Percentiles rank a stretch among this genome's conserved stretches.
Conservation (phyloP, 2,888 invertebrate species). For the Aphodius sticticus region DNA sequence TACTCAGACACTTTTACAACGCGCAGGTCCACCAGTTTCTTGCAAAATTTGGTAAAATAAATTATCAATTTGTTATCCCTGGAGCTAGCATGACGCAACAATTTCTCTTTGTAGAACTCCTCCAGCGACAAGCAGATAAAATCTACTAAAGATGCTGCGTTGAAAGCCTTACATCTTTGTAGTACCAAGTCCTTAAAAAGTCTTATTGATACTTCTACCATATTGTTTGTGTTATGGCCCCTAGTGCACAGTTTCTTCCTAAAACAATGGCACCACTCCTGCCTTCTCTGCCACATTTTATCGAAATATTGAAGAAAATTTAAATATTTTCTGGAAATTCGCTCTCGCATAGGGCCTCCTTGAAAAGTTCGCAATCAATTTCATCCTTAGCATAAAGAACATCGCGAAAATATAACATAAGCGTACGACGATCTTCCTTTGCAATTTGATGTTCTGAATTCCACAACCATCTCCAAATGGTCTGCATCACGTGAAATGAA, state of each 20-base stretch:
- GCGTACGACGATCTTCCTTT: constrained; percentile 10
- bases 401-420: not conserved
- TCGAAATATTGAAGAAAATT: not conserved
- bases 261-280: not conserved
- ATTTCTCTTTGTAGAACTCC: no score
- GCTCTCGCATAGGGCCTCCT: not conserved
- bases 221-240: not conserved
- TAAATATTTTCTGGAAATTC: not conserved
- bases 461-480: constrained; percentile 8
- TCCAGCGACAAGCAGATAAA: no score
- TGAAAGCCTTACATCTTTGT: no score
- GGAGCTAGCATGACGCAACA: no score
- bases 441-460: not conserved
- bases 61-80: no score
- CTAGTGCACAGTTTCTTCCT: not conserved
- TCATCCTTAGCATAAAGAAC: not conserved
- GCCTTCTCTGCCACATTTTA: constrained; percentile 4
- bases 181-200: not conserved
- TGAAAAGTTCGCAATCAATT: not conserved
- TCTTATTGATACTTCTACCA: not conserved
- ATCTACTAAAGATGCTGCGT: no score
- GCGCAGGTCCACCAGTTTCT: no score
- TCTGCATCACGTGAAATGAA: not conserved
- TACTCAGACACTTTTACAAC: no score
- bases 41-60: no score